Conservation (phyloP, 2,888 invertebrate species). For the Ormyrus thymus region DNA sequence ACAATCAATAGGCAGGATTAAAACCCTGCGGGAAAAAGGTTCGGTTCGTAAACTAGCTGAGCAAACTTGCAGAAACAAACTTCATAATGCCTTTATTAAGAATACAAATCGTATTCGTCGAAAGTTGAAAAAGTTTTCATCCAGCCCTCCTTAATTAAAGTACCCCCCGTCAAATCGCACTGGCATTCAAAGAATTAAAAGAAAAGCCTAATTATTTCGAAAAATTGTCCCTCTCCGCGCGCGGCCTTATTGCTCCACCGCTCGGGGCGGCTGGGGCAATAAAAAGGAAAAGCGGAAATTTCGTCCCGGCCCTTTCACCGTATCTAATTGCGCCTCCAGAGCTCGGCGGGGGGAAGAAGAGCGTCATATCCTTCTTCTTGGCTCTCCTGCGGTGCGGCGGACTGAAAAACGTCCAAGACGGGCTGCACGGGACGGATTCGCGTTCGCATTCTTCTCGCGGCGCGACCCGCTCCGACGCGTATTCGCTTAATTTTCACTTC, state of each 20-base stretch:
- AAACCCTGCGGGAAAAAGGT: no score
- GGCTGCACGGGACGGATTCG: neutral
- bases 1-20: no score
- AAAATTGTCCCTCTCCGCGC: neutral
- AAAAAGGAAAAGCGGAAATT: conserved; percentile 30
- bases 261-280: conserved; percentile 10
- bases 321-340: conserved; percentile 27
- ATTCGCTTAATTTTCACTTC: conserved; percentile 45
- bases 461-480: neutral
- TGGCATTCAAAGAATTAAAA: neutral
- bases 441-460: neutral
- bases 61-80: no score
- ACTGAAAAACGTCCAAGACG: neutral
- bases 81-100: no score
- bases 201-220: conserved; percentile 14
- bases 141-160: no score
- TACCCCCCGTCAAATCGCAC: neutral
- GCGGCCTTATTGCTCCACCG: conserved; percentile 8
- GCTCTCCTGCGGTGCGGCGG: neutral
- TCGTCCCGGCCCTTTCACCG: conserved; percentile 9
- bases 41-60: no score
- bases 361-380: no score
- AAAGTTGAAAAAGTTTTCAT: no score
- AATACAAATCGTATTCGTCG: no score
- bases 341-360: no score